Base-by-base conservation (phyloP, 2,888 invertebrate species). In the Eristalis tenax region DNA sequence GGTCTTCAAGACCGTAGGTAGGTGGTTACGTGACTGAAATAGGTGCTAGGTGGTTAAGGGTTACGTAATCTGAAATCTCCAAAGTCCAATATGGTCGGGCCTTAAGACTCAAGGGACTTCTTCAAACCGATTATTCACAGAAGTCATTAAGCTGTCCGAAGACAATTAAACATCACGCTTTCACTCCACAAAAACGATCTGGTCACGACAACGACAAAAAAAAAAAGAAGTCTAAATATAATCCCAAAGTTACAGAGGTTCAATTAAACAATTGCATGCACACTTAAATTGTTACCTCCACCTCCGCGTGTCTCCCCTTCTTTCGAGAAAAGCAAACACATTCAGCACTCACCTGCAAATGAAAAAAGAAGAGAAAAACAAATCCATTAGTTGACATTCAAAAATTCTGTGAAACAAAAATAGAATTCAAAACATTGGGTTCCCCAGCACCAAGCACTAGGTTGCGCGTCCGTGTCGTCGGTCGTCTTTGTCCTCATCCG, bases 311-410 rank as follows among this genome's bases (percentile, higher is more conserved):
- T 18, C 18, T n/a, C 50, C 18, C 50, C 50, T 8, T 1, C 43
- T 43, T 6, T 6, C 15, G 26, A 15, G 26, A 26, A 59, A 26
- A 23, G 15, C 26, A 26, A 70, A 79, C 40, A 32, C 66, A 66
- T 28, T 56, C 32, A 18, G 40, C 57, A 61, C 84, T 85, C 80
- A 85, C 84, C 84, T 85, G 76, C 43, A 81, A 83, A 69, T 32
- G 79, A 22, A 80, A 38, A 4, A 61, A 38, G 23, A 75, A 63
- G 35, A 56, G 43, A 71, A 66, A n/a, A 6, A 23, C 10, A 68
- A 63, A 79, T n/a, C 50, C 43, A 81, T 85, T 80, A 64, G 57
- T 50, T 63, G 40, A 63, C 66, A 66, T 66, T 80, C n/a, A 80
- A 63, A 70, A 26, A 70, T 57, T 70, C 22, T 64, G 18, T 32